Evolutionary conservation across 1,140 invertebrate genomes (phyloP), one percentile per base, ranked within the genome.

Genomic region (Bradynema listronoti): DNA sequence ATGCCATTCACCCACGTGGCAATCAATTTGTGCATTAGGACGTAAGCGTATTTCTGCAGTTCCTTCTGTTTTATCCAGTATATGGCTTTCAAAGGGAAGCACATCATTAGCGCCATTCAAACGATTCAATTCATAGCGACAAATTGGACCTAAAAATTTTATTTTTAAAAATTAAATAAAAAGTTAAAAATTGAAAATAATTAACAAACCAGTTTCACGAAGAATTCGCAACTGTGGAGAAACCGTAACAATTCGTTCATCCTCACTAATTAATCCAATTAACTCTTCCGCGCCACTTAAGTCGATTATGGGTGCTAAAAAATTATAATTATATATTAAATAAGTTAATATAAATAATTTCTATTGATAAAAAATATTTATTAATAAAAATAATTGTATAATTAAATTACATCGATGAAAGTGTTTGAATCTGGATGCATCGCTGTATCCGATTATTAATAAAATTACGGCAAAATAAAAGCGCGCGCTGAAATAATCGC

Each of bases 281-380:
- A 75, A 50, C 49, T 72, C 59, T 22, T 75, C 73, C 11, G 73
- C 73, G 45, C 73, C 73, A 46, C 64, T 64, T 24, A 78, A 53
- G 41, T 75, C 65, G 32, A 75, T 71, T 11, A 75, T 67, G 14
- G 73, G 73, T 11, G 56, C 70, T 65, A 58, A 56, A 55, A 56
- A 56, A 56, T 27, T 24, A 56, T 25, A 19, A 5, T 4, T 4
- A 22, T 46, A 11, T 19, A 55, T 27, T 56, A n/a, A 57, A 22
- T 27, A n/a, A 27, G 6, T n/a, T n/a, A 43, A 1, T 43, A n/a
- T 42, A 42, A 43, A 43, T 19, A 50, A 50, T 29, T 30, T 19
- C 30, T 25, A 27, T n/a, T 33, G 4, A 22, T n/a, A 27, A 49
- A 3, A 49, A 49, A 49, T n/a, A 49, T 33, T 49, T 4, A 42